Base-by-base conservation (phyloP, 2,888 invertebrate genomes). In the Eristalinus sepulchralis region DNA sequence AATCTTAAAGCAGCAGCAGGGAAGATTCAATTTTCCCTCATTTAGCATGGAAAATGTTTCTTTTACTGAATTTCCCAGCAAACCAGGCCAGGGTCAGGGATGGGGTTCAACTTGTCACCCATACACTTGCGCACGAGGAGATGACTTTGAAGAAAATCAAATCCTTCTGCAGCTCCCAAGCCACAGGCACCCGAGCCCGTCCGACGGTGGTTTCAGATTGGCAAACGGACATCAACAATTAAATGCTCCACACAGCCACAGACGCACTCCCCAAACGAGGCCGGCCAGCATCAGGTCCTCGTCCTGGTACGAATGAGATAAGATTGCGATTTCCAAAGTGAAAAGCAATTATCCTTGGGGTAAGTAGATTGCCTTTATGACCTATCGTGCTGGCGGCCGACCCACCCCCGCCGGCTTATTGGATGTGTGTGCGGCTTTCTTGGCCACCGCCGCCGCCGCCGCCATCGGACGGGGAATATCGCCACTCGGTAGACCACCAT, bases 161-260 rank as follows among this genome's bases (percentile, higher is more conserved):
- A 59, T 67, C 60, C 53, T 47, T 47, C 8, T 47, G 47, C 47
- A 6, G 47, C 47, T 57, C 57, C 57, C 24, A 24, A 22, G 22
- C 13, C 57, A 22, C 57, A 27, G 27, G 27, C 11, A 22, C 55
- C 55, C 55, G 11, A 8, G 9, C 55, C 55, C 77, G 60, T 77
- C 22, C 59, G 86, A 78, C 67, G 78, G 78, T 86, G 82, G 83
- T 75, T 79, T 71, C 75, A 83, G 82, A 86, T 86, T 86, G 86
- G 78, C 86, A 86, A 86, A 86, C 83, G 86, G 86, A 86, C 86
- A 86, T 83, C 86, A 79, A 79, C 86, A 86, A 86, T 86, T 86
- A 83, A 86, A 86, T 24, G 86, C 83, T 76, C 57, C 62, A 24
- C 34, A n/a, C n/a, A 66, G 66, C 60, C 20, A 67, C 71, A 47